Evolutionary conservation across 2,113 vertebrate genomes (phyloP), one percentile per base, ranked within the genome.

Genomic region (Erythrocercus mccallii): DNA sequence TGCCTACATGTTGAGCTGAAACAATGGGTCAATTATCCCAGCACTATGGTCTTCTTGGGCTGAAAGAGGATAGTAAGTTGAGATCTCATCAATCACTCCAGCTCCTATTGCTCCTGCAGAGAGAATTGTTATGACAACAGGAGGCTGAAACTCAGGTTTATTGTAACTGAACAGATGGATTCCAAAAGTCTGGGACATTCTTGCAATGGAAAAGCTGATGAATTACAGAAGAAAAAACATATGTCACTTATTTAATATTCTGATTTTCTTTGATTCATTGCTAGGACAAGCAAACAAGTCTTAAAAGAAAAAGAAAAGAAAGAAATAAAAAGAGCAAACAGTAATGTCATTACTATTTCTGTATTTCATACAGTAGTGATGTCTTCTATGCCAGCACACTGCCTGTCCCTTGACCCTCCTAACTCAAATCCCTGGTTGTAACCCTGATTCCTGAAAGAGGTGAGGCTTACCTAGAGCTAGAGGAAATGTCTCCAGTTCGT

Each of bases 11-110:
- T 54, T 86, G 64, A 40, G 76, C 69, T 86, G 88, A 88, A 95
- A 95, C 68, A 76, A 94, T 57, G n/a, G 56, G 61, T 85, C 85
- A 90, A 45, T 94, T 94, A 95, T 78, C 64, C 37, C 31, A 88
- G 81, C 1, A 1, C 35, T 77, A 1, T 33, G 40, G 38, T 94
- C 86, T 69, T 93, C 53, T 72, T n/a, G 25, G 51, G 56, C 61
- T 94, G 82, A 90, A 90, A 19, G 6, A 88, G 71, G 48, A 82
- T 44, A 73, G 58, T 80, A 93, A 91, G 31, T 33, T 85, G 90
- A 95, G 84, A 92, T 65, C 60, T 95, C 88, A 92, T 92, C 90
- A 84, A 93, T 95, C 90, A 95, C 57, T 88, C 60, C 73, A 76
- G 66, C 69, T 83, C 72, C 30, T 93, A 68, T 45, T 92, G 76